Evolutionary conservation across 2,797 vertebrate genomes (phyloP).

Genomic region (Vultur gryphus): DNA sequence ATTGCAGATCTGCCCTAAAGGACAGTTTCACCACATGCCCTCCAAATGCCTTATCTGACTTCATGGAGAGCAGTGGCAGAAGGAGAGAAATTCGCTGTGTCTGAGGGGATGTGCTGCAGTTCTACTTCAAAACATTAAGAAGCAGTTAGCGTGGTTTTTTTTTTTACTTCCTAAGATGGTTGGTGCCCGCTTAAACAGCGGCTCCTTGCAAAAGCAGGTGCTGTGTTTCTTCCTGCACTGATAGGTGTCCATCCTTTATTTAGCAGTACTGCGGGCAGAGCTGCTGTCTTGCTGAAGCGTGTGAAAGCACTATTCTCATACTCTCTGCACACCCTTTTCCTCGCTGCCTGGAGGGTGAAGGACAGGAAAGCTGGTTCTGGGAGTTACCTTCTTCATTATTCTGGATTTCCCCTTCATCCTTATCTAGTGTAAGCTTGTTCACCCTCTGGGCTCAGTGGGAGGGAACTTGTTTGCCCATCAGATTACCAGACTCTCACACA

Average conservation of each 20-base stretch:
- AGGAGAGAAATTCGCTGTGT: not conserved
- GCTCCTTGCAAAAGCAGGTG: not conserved
- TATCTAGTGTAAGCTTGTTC: not conserved
- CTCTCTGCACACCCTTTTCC: not conserved
- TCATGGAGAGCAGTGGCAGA: not conserved
- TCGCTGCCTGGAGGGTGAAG: not conserved
- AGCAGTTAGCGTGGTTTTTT: not conserved
- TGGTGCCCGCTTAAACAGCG: not conserved
- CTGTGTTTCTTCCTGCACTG: not conserved
- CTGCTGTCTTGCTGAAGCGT: fast-evolving
- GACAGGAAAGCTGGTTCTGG: not conserved
- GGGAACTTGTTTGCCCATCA: not conserved
- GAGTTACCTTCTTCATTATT: not conserved
- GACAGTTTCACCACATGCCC: not conserved
- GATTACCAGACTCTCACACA: not conserved
- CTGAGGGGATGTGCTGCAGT: not conserved
- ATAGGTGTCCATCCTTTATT: not conserved
- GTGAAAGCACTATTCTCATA: not conserved
- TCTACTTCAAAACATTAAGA: not conserved
- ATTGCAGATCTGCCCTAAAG: not conserved
- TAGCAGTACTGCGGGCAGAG: not conserved
- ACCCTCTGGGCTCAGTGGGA: not conserved
- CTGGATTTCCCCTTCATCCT: slow-evolving; percentile 26
- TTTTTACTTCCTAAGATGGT: not conserved
- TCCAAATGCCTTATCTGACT: not conserved